phyloP scores from a whole-genome alignment of 2,888 invertebrate genomes.

The Drosophila rubida region DNA sequence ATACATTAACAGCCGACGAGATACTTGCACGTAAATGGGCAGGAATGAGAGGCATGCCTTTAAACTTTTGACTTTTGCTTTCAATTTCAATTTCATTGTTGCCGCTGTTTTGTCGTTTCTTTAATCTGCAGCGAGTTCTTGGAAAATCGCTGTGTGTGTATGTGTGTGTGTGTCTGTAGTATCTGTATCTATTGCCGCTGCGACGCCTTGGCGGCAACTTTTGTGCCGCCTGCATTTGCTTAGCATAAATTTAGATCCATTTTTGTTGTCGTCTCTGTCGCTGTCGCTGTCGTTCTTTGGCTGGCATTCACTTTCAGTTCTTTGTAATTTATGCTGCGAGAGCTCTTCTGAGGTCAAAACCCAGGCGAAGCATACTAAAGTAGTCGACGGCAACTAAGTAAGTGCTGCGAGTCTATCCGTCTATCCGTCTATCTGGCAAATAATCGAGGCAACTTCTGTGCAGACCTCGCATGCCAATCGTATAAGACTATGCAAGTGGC shows the following conservation, averaged over 20 bases:
- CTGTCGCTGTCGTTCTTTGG: constrained; percentile 20
- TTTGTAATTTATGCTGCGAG: constrained; percentile 60
- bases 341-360: constrained; percentile 64
- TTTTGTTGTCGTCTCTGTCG: neutral
- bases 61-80: constrained; percentile 52
- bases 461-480: constrained; percentile 17
- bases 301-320: constrained; percentile 63
- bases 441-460: constrained; percentile 39
- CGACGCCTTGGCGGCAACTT: constrained; percentile 52
- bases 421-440: constrained; percentile 28
- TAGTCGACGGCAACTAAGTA: constrained; percentile 21
- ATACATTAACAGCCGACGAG: constrained; percentile 20
- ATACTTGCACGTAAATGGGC: constrained; percentile 36
- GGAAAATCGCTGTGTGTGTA: constrained; percentile 14
- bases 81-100: constrained; percentile 38
- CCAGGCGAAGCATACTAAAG: constrained; percentile 36
- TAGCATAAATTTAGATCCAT: constrained; percentile 71
- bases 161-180: constrained; percentile 6
- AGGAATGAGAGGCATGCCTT: constrained; percentile 32
- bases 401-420: constrained; percentile 6
- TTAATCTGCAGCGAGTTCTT: constrained; percentile 54
- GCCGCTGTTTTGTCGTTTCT: constrained; percentile 26
- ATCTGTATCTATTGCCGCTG: constrained; percentile 49
- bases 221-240: constrained; percentile 65
- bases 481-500: neutral